phyloP scores from a whole-genome alignment of 2,113 vertebrate genomes.

The Antennarius striatus region DNA sequence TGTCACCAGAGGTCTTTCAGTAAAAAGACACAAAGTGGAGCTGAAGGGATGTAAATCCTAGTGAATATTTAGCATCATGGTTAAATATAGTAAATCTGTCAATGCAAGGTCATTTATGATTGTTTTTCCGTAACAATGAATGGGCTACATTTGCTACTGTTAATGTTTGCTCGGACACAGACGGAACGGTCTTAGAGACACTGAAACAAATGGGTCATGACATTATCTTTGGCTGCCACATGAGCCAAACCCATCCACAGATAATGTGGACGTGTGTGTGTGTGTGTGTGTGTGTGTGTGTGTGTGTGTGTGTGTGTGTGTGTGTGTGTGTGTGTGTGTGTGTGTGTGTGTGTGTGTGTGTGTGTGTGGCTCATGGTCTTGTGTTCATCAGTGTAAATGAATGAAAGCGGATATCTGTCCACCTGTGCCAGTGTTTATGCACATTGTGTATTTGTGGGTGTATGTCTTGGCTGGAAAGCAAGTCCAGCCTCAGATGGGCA shows the following conservation, averaged over 20 bases:
- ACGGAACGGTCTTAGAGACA: slow-evolving; percentile 35
- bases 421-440: slow-evolving; percentile 44
- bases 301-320: background rate
- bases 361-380: background rate
- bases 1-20: slow-evolving; percentile 1
- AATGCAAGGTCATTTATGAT: background rate
- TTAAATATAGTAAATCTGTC: background rate
- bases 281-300: slow-evolving; percentile 46
- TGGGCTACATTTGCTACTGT: slow-evolving; percentile 10
- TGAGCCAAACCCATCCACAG: slow-evolving; percentile 50
- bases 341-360: slow-evolving; percentile 12
- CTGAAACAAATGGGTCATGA: slow-evolving; percentile 70
- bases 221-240: slow-evolving; percentile 67
- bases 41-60: background rate
- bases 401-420: slow-evolving; percentile 20
- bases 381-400: background rate
- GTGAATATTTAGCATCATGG: background rate
- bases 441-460: slow-evolving; percentile 48
- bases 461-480: slow-evolving; percentile 67
- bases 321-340: slow-evolving; percentile 31
- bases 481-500: slow-evolving; percentile 71
- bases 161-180: slow-evolving; percentile 33
- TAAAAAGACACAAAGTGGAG: background rate
- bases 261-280: slow-evolving; percentile 42
- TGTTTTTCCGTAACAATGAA: background rate